These are phyloP conservation scores for Oeneis ivallda DNA, from an alignment of 2,888 invertebrate genomes.

Conservation along the genomic window DNA sequence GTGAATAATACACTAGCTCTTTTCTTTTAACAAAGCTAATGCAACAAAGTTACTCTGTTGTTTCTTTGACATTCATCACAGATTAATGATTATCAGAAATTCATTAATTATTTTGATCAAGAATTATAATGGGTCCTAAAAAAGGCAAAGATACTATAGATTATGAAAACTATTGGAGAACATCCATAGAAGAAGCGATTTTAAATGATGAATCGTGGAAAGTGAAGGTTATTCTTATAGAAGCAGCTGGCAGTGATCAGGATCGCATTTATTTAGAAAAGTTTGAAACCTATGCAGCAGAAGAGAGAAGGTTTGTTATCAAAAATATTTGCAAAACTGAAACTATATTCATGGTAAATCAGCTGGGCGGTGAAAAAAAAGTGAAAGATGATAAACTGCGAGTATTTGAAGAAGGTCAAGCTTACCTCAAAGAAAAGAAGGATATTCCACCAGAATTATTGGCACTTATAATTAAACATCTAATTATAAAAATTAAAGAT, in stretches of 20 bases:
- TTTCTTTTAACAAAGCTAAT: no score
- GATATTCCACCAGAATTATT: conserved; percentile 67
- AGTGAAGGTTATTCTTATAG: conserved; percentile 66
- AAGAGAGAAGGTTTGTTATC: conserved; percentile 70
- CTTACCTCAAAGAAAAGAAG: conserved; percentile 65
- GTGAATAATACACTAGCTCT: no score
- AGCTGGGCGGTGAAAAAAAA: conserved; percentile 71
- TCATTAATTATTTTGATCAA: no score
- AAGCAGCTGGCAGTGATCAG: conserved; percentile 70
- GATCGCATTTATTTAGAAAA: conserved; percentile 68
- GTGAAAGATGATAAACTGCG: conserved; percentile 64
- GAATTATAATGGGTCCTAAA: conserved; percentile 60
- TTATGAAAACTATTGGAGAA: conserved; percentile 60
- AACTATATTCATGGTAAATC: conserved; percentile 75
- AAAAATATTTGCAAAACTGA: conserved; percentile 75
- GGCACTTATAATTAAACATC: conserved; percentile 69
- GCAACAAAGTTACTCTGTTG: no score
- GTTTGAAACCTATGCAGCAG: conserved; percentile 65
- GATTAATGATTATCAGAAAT: no score
- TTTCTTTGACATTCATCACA: no score
- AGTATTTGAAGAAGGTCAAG: conserved; percentile 71
- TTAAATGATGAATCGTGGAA: conserved; percentile 63
- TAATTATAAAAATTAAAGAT: conserved; percentile 72
- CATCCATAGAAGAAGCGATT: conserved; percentile 54
- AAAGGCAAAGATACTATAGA: conserved; percentile 49